These are phyloP conservation scores for Gortyna flavago DNA, from an alignment of 2,888 invertebrate genomes.

Conservation along the genomic window DNA sequence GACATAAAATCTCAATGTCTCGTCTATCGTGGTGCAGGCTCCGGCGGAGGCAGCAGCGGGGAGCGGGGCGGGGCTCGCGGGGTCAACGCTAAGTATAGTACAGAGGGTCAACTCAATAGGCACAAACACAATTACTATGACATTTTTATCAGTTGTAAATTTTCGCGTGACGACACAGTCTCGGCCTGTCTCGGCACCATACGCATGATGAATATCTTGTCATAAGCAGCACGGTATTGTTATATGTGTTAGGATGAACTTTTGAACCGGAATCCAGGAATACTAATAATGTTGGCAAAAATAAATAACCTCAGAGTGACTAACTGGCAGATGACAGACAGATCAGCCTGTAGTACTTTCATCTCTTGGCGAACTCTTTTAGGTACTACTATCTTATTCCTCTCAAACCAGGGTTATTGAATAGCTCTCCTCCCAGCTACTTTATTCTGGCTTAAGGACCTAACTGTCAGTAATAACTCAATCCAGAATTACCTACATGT, in stretches of 20 bases:
- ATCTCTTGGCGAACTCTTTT: background rate
- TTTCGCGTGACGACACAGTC: background rate
- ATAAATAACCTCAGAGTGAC: background rate
- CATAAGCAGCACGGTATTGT: constrained; percentile 3
- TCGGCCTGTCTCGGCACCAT: background rate
- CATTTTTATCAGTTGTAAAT: background rate
- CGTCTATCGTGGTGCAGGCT: constrained; percentile 29
- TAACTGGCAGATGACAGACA: background rate
- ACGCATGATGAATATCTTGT: background rate
- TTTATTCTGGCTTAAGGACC: background rate
- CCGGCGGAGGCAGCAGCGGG: background rate
- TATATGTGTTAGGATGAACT: background rate
- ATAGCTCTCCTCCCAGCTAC: too few relatives aligned
- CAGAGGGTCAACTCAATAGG: constrained; percentile 33
- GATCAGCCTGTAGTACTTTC: too few relatives aligned
- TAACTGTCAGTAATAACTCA: background rate
- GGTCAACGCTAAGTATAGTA: background rate
- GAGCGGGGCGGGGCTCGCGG: background rate
- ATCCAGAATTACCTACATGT: background rate
- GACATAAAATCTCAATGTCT: constrained; percentile 62
- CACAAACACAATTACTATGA: constrained; percentile 6
- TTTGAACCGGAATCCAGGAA: background rate
- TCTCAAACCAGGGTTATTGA: too few relatives aligned
- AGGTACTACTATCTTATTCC: background rate
- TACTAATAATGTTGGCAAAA: background rate